Evolutionary conservation across 2,888 invertebrate species (phyloP).

Genomic region (Catonia carolina): DNA sequence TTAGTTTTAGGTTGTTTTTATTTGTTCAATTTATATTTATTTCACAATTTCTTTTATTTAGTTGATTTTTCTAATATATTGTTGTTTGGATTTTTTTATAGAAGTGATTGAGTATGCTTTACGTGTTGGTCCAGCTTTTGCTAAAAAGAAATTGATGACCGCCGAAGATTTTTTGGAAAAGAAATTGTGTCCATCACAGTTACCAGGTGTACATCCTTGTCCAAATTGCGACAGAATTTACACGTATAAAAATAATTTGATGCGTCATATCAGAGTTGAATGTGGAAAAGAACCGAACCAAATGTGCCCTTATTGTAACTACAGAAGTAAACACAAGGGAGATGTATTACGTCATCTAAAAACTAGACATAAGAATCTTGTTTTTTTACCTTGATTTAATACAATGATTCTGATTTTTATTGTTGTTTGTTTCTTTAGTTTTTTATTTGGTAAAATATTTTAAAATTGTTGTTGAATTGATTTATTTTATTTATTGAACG

Average conservation of each 20-base stretch:
- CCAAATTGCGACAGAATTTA: constrained; percentile 34
- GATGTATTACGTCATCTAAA: constrained; percentile 30
- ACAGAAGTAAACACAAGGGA: constrained; percentile 32
- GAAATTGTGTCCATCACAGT: constrained; percentile 26
- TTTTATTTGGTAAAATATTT: too few relatives aligned
- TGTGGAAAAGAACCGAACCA: constrained; percentile 42
- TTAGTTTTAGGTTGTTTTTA: too few relatives aligned
- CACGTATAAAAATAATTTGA: constrained; percentile 32
- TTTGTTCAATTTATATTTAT: too few relatives aligned
- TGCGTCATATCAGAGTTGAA: constrained; percentile 41
- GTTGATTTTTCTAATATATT: too few relatives aligned
- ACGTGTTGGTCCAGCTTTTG: constrained; percentile 10
- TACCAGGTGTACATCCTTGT: constrained; percentile 30
- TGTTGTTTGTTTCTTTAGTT: not conserved
- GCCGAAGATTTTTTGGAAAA: constrained; percentile 7
- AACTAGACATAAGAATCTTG: constrained; percentile 21
- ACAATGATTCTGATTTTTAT: not conserved
- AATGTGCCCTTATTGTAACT: constrained; percentile 42
- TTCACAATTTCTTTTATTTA: too few relatives aligned
- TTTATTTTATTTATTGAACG: too few relatives aligned
- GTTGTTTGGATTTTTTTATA: constrained; percentile 1
- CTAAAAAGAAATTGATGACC: not conserved
- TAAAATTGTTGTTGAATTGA: too few relatives aligned
- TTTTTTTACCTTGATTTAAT: not conserved
- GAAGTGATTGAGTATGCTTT: constrained; percentile 23